A percentile compares a stretch with the other conserved stretches of the same genome.
These are phyloP conservation scores for Megalops atlanticus DNA, from an alignment of 2,113 vertebrate genomes.

Conservation along the genomic window DNA sequence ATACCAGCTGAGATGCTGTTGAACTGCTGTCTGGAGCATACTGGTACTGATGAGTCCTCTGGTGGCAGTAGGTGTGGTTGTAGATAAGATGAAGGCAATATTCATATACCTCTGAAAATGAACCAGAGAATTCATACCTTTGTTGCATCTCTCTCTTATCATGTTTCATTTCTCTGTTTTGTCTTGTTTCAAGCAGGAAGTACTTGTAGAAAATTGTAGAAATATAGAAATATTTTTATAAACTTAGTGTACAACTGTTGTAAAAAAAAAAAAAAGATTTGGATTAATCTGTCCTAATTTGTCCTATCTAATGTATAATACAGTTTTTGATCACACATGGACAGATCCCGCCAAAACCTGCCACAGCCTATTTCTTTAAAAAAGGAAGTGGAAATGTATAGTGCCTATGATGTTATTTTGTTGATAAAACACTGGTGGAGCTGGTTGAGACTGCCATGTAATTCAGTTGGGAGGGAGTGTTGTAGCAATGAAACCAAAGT, in stretches of 20 bases:
- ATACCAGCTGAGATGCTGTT: not conserved
- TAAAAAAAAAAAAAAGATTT: not conserved
- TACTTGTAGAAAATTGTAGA: not conserved
- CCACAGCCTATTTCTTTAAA: not conserved
- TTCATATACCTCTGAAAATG: not conserved
- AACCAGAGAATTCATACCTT: not conserved
- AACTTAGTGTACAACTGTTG: not conserved
- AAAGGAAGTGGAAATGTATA: not conserved
- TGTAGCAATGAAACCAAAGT: not conserved
- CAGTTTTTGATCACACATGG: not conserved
- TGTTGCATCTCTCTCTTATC: too few relatives aligned
- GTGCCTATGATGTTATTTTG: not conserved
- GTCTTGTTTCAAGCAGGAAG: not conserved
- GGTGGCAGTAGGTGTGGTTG: not conserved
- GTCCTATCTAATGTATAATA: not conserved
- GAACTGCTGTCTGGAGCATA: too few relatives aligned
- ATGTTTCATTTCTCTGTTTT: not conserved
- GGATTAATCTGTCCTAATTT: not conserved
- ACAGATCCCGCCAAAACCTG: not conserved
- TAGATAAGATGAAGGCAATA: not conserved
- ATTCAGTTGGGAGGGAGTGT: not conserved
- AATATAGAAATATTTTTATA: not conserved
- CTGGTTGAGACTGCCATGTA: not conserved
- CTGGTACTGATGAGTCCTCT: not conserved
- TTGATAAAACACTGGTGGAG: not conserved